A percentile compares a stretch with the other conserved stretches of the same genome.
phyloP scores from a whole-genome alignment of 2,113 vertebrate species.

The Anoura caudifer region DNA sequence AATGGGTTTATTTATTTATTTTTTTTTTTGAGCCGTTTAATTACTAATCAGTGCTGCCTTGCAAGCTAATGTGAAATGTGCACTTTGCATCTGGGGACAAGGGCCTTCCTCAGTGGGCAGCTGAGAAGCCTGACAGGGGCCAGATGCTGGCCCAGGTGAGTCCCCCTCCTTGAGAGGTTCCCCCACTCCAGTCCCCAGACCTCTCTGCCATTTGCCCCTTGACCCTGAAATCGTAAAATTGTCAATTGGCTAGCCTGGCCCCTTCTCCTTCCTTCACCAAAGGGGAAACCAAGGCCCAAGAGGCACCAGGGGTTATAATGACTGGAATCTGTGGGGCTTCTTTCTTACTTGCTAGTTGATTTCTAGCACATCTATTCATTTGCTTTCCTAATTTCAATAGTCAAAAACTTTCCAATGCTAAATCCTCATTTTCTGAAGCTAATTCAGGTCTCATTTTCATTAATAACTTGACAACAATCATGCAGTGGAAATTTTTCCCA shows the following conservation, averaged over 20 bases:
- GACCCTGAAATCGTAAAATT: background rate
- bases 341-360: conserved; percentile 8
- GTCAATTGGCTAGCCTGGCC: background rate
- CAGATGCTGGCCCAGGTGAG: background rate
- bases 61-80: conserved; percentile 48
- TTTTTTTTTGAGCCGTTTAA: conserved; percentile 79
- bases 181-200: background rate
- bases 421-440: conserved; percentile 65
- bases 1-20: conserved; percentile 82
- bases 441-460: conserved; percentile 69
- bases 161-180: background rate
- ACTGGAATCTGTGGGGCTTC: background rate
- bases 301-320: background rate
- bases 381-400: conserved; percentile 52
- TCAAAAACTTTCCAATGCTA: conserved; percentile 59
- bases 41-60: conserved; percentile 78
- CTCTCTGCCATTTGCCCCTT: background rate
- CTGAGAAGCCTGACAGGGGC: conserved; percentile 11
- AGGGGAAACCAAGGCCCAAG: background rate
- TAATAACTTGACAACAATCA: conserved; percentile 56
- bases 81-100: conserved; percentile 31
- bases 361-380: conserved; percentile 36
- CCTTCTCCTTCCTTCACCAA: background rate
- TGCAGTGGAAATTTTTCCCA: conserved; percentile 43
- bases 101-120: background rate